Base-by-base conservation (phyloP, 2,113 vertebrate genomes). In the Mesoclemmys tuberculata region DNA sequence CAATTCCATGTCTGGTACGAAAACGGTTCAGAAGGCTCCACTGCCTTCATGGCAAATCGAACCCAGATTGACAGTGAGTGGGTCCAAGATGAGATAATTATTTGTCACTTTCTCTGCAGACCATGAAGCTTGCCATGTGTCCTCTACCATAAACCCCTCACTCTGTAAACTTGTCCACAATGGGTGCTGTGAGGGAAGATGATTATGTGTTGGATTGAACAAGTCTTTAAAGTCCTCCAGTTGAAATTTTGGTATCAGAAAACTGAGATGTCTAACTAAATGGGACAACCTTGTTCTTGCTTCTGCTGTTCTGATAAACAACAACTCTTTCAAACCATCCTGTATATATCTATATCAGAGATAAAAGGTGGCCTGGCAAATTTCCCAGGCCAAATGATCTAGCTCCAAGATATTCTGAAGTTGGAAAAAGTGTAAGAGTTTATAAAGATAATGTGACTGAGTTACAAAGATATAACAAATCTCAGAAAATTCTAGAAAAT, bases 401-500 rank as follows among this genome's bases (percentile, higher is more conserved):
- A 77, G 52, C 75, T 77, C 31, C 31, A 64, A 87, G 48, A 48
- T 44, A 82, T 35, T 82, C 7, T 74, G 44, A 87, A 38, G 58
- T 80, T 80, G 18, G 61, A 89, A 80, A 92, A 77, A 75, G 74
- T 46, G 41, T 27, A 24, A 24, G 2, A n/a, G 1, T 35, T 31
- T 9, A 61, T 4, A 24, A 92, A 74, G 2, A 29, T 29, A 90
- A 87, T 24, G 74, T 26, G 22, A 46, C 9, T 13, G 7, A 61
- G 1, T 80, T 85, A 77, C 13, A 71, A 90, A 71, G 0, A 19
- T 51, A 10, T 46, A 16, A 3, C 5, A 89, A 88, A 82, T 10
- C 10, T 35, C 52, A 78, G 19, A 89, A 87, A 90, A 82, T 90
- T 44, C 44, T n/a, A 95, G 56, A 71, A 94, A 93, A 90, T 2